Evolutionary conservation across 2,113 vertebrate species (phyloP), one percentile per base, ranked within the genome.

Genomic region (Perca flavescens): DNA sequence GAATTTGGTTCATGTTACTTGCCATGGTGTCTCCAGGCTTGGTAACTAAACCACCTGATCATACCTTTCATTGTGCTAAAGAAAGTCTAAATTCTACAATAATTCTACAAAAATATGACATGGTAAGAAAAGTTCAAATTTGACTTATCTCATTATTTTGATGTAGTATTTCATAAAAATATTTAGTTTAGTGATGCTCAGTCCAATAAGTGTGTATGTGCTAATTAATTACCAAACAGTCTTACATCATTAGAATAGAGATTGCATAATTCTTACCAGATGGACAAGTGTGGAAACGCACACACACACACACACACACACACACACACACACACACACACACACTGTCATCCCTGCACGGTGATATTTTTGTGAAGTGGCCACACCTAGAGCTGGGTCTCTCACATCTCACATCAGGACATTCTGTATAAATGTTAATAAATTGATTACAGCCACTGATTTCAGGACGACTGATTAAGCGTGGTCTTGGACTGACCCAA

Each of bases 251-350:
- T 79, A 25, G 43, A 75, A 80, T 72, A 80, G 62, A 82, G 50
- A 76, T 61, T 90, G 16, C 79, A 87, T 91, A 80, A 90, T 74
- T 82, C 61, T 68, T 54, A 90, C 88, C 80, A 89, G 85, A 80
- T 88, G 74, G 83, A 80, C 71, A 77, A 67, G 53, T 11, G 79
- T 21, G 5, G 9, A 73, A 31, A 70, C 71, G 21, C 54, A 80
- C 36, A 58, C 36, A 43, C 31, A 49, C 66, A 50, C 75, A 71
- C 36, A 58, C 36, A 43, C 31, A 49, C 66, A 50, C 75, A 71
- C 36, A 58, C 36, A 43, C 31, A 49, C 66, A 50, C 75, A 71
- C 36, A 58, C 36, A 31, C 31, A 28, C 66, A 50, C 75, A 71
- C 28, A 58, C 36, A 31, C 75, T 19, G 15, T 53, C 8, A 46